Conservation (phyloP, 1,140 invertebrate genomes). For the Aplysia californica region DNA sequence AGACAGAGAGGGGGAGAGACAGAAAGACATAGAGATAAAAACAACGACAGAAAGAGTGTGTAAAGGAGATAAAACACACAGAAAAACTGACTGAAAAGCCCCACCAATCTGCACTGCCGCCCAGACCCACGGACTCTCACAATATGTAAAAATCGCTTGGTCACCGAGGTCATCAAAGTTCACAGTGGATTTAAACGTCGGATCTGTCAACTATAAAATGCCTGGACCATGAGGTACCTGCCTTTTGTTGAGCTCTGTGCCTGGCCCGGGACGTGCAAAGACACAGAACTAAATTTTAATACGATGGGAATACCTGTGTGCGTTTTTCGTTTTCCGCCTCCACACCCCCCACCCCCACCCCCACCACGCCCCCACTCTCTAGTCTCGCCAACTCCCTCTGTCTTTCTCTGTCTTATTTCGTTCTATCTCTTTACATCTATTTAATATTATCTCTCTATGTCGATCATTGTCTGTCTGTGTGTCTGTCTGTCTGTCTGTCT, state of each 20-base stretch:
- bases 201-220: too few relatives aligned
- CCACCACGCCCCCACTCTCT: background rate
- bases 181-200: too few relatives aligned
- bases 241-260: background rate
- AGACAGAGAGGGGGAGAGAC: background rate
- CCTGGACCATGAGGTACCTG: background rate
- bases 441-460: background rate
- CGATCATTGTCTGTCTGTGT: background rate
- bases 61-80: background rate
- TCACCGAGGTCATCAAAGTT: too few relatives aligned
- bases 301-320: too few relatives aligned
- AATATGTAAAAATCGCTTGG: too few relatives aligned
- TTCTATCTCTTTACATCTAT: background rate
- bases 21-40: background rate
- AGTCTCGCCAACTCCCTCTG: background rate
- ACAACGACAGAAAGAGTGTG: background rate
- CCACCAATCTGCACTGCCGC: background rate
- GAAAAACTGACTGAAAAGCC: background rate
- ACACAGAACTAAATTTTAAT: background rate
- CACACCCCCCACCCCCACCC: background rate
- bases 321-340: background rate
- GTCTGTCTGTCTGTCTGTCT: constrained; percentile 15
- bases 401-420: background rate
- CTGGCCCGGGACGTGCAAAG: background rate
- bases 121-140: too few relatives aligned